Conservation (phyloP, 1,140 invertebrate species). For the Conopomorpha cramerella region DNA sequence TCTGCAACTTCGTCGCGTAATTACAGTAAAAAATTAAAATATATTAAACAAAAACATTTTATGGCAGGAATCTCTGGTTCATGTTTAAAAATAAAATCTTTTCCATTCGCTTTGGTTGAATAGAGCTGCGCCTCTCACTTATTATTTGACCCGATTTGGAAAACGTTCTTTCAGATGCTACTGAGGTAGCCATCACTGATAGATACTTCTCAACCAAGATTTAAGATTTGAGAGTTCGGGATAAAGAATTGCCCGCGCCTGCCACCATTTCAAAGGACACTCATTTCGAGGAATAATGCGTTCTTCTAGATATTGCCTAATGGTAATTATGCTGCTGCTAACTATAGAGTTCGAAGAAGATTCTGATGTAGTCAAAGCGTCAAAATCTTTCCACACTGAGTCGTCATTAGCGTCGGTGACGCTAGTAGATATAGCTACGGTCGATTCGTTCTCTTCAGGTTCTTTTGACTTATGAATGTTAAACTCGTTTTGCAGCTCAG, state of each 20-base stretch:
- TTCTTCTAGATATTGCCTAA: constrained; percentile 21
- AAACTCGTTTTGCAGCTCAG: constrained; percentile 15
- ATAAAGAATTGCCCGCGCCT: constrained; percentile 15
- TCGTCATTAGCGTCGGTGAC: constrained; percentile 9
- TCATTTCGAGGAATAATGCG: constrained; percentile 16
- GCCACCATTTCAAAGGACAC: constrained; percentile 20
- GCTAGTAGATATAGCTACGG: constrained; percentile 11
- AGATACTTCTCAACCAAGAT: constrained; percentile 25
- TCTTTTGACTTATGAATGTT: constrained; percentile 9
- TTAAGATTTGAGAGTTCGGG: constrained; percentile 21
- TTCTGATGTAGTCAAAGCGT: constrained; percentile 10
- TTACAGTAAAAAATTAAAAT: too few relatives aligned
- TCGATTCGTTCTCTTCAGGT: constrained; percentile 10
- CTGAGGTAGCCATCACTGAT: constrained; percentile 27
- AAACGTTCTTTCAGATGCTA: constrained; percentile 37
- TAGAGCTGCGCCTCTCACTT: constrained; percentile 12
- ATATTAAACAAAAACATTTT: too few relatives aligned
- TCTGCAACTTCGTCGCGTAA: too few relatives aligned
- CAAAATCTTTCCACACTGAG: constrained; percentile 17
- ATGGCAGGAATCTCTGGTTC: constrained; percentile 13
- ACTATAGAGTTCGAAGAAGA: constrained; percentile 13
- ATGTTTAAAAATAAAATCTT: constrained; percentile 21
- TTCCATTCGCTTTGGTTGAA: constrained; percentile 17
- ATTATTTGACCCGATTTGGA: constrained; percentile 30
- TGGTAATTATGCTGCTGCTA: constrained; percentile 15